phyloP scores from a whole-genome alignment of 2,797 vertebrate genomes.

The Coluber constrictor region DNA sequence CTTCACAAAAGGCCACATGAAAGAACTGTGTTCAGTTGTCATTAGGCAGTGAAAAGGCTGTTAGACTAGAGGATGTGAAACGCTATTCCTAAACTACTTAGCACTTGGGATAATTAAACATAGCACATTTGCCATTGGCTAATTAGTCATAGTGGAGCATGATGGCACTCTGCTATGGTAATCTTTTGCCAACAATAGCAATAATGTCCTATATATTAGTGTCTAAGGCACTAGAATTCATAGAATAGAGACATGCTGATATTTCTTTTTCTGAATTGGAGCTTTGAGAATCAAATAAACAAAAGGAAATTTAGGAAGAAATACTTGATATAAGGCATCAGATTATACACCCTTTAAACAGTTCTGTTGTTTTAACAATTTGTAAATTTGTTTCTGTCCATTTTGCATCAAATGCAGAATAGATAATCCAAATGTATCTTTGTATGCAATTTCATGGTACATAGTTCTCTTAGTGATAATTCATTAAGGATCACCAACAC shows the following conservation, averaged over 20 bases:
- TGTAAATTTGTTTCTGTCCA: not conserved
- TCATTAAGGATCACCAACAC: no score
- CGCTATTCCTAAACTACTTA: not conserved
- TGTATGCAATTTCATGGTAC: not conserved
- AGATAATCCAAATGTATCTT: not conserved
- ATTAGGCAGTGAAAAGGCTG: not conserved
- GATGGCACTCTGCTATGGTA: not conserved
- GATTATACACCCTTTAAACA: not conserved
- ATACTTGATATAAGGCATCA: not conserved
- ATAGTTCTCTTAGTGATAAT: not conserved
- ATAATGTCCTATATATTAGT: not conserved
- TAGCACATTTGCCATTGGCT: not conserved
- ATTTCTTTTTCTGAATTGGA: not conserved
- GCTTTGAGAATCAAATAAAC: not conserved
- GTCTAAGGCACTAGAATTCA: not conserved
- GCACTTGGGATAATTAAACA: conserved; percentile 7
- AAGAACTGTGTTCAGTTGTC: conserved; percentile 22
- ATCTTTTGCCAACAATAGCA: not conserved
- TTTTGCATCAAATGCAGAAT: not conserved
- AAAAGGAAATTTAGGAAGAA: not conserved
- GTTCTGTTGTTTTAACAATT: not conserved
- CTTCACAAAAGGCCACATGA: not conserved
- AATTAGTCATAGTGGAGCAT: not conserved
- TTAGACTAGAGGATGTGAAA: not conserved
- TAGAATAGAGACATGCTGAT: not conserved